These are phyloP conservation scores for Drosophila ochracea DNA, from an alignment of 2,888 invertebrate species.

Conservation along the genomic window DNA sequence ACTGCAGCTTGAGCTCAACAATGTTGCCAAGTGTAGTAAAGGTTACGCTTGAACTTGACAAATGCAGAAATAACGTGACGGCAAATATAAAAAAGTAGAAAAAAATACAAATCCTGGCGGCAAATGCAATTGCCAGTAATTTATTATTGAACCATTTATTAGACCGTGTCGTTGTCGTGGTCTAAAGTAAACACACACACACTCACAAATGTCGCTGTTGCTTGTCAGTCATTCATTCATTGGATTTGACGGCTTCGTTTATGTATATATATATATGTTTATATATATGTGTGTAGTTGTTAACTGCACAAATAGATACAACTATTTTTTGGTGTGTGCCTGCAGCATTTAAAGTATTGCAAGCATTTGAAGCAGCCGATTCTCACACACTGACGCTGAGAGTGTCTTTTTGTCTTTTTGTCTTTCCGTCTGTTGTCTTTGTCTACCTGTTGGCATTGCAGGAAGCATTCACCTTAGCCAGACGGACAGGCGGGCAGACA, in stretches of 20 bases:
- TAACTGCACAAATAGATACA: constrained; percentile 57
- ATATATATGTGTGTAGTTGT: constrained; percentile 1
- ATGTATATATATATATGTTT: neutral
- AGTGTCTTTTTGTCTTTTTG: constrained; percentile 4
- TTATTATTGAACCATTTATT: constrained; percentile 80
- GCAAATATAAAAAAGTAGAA: constrained; percentile 39
- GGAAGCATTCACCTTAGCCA: constrained; percentile 74
- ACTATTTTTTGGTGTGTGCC: constrained; percentile 64
- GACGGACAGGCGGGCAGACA: constrained; percentile 49
- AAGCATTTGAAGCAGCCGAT: constrained; percentile 69
- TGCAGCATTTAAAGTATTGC: constrained; percentile 49
- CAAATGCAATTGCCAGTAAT: constrained; percentile 49
- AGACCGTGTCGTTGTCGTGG: constrained; percentile 58
- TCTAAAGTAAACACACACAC: constrained; percentile 22
- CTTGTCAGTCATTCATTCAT: constrained; percentile 75
- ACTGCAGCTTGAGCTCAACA: neutral
- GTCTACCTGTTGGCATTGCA: constrained; percentile 81
- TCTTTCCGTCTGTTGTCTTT: constrained; percentile 58
- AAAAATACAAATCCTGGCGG: constrained; percentile 48
- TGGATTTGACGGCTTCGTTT: constrained; percentile 66
- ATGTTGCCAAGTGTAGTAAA: constrained; percentile 56
- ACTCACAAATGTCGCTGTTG: constrained; percentile 70
- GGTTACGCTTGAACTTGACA: constrained; percentile 78
- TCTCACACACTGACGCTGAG: constrained; percentile 60
- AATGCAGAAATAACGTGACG: constrained; percentile 79